Evolutionary conservation across 2,113 vertebrate genomes (phyloP).

Genomic region (Calyptommatus sinebrachiatus): DNA sequence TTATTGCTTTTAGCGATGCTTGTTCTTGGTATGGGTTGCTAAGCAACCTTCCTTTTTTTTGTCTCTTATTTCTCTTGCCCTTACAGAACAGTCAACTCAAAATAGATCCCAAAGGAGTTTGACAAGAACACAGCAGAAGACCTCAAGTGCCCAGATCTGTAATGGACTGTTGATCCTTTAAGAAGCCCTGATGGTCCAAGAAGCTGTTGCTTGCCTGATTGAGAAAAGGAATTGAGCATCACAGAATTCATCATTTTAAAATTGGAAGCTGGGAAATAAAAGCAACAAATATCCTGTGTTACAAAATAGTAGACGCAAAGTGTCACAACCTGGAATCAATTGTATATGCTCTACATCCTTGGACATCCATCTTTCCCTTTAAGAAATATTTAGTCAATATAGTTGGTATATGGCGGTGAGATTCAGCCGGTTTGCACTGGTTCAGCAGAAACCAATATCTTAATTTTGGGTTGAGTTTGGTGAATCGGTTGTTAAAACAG

Average conservation of each 20-base stretch:
- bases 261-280: background rate
- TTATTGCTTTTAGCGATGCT: background rate
- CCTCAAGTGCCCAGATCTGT: background rate
- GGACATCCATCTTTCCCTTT: background rate
- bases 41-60: slow-evolving; percentile 5
- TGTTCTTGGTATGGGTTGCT: background rate
- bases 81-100: slow-evolving; percentile 6
- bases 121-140: background rate
- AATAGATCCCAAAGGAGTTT: background rate
- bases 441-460: too few relatives aligned
- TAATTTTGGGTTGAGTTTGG: too few relatives aligned
- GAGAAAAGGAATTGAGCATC: rapidly evolving
- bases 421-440: too few relatives aligned
- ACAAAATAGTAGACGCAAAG: background rate
- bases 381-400: background rate
- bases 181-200: background rate
- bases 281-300: too few relatives aligned
- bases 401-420: background rate
- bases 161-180: background rate
- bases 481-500: too few relatives aligned
- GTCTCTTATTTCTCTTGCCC: background rate
- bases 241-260: too few relatives aligned
- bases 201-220: background rate
- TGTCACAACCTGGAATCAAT: background rate
- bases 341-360: background rate